Base-by-base conservation (phyloP, 2,888 invertebrate genomes). In the Harpalus rufipes region DNA sequence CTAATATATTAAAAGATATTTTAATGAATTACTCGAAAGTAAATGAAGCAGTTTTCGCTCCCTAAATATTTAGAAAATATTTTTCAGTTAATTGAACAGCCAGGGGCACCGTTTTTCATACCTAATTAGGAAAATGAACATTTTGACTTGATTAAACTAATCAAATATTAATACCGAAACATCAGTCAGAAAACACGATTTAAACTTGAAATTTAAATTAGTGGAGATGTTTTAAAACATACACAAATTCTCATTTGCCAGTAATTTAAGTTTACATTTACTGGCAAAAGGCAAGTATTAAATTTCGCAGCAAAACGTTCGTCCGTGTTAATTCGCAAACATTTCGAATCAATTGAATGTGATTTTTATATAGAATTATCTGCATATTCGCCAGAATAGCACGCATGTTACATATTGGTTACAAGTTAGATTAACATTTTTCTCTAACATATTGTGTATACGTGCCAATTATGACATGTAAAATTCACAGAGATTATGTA, bases 341-440 rank as follows among this genome's bases (percentile, higher is more conserved):
- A 18, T 68, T 72, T 41, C 72, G 18, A 72, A 72, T 72, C 44
- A 72, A 41, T 72, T 16, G 44, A 14, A 72, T 72, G 1, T 7
- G 1, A 14, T 72, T 44, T 21, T 44, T 21, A 72, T 72, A 18
- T 72, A 16, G 72, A 41, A 72, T 72, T 72, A 72, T 41, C 72
- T 72, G 44, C 72, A 72, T 72, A 41, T 72, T 72, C 72, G 7
- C 21, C 10, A 44, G 14, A 41, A 72, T 44, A 44, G 72, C 72
- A 72, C 72, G 72, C 44, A 44, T 72, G 72, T 72, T 72, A 72
- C 72, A 72, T 72, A 72, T 72, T 72, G 44, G 41, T 72, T 72
- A 25, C 61, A 61, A 21, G n/a, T 68, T 68, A 68, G 68, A 68
- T 68, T 68, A 68, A 68, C 25, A 68, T 32, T 68, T 68, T 68